These are phyloP conservation scores for Lucinisca nassula DNA, from an alignment of 2,888 invertebrate genomes.

Conservation along the genomic window DNA sequence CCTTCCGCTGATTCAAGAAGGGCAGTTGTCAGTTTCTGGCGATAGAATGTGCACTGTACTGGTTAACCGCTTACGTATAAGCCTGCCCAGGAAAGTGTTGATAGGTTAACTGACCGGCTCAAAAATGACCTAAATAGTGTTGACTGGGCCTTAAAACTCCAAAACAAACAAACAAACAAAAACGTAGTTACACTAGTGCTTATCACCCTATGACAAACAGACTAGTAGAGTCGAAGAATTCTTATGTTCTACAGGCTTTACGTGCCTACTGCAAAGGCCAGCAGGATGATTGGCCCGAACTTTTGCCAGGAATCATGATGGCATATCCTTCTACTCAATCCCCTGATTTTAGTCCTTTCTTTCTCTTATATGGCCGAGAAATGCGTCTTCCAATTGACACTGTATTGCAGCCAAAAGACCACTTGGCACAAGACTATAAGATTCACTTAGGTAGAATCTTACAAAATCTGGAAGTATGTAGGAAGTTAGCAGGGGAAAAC, in stretches of 20 bases:
- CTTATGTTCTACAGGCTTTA: conserved; percentile 56
- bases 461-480: conserved; percentile 27
- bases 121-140: too few species aligned
- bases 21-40: too few species aligned
- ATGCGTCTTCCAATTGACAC: conserved; percentile 52
- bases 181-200: conserved; percentile 21
- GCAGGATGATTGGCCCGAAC: conserved; percentile 58
- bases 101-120: too few species aligned
- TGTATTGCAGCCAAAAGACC: conserved; percentile 31
- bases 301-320: conserved; percentile 63
- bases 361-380: conserved; percentile 48
- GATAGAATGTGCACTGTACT: too few species aligned
- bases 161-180: too few species aligned
- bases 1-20: too few species aligned
- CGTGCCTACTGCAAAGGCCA: conserved; percentile 47
- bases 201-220: conserved; percentile 68
- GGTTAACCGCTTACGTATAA: too few species aligned
- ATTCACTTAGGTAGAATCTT: conserved; percentile 7
- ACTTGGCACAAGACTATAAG: conserved; percentile 8
- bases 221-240: conserved; percentile 60
- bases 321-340: conserved; percentile 56
- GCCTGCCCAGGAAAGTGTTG: too few species aligned
- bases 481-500: too few species aligned
- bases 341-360: conserved; percentile 46
- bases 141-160: too few species aligned